Percentiles rank a stretch among this genome's conserved stretches.
phyloP scores from a whole-genome alignment of 2,888 invertebrate species.

The Pemphredon lugubris region DNA sequence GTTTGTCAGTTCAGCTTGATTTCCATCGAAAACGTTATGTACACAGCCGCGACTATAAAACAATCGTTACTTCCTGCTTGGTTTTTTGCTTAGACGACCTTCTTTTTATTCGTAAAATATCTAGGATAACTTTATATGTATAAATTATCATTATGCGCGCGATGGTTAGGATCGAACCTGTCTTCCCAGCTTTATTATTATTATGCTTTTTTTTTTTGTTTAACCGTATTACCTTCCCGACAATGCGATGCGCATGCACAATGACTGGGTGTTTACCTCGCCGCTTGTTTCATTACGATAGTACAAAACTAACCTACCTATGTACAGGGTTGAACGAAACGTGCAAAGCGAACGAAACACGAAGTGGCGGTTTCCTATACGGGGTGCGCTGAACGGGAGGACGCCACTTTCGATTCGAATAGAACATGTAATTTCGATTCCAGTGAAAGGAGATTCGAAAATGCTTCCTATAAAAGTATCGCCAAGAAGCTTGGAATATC shows the following conservation, averaged over 20 bases:
- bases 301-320: constrained; percentile 79
- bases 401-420: background rate
- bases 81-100: constrained; percentile 35
- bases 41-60: constrained; percentile 65
- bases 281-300: constrained; percentile 55
- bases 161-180: constrained; percentile 15
- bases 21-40: constrained; percentile 49
- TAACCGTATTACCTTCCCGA: background rate
- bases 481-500: no score
- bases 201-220: constrained; percentile 8
- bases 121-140: constrained; percentile 50
- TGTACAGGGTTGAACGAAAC: constrained; percentile 74
- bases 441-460: no score
- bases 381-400: background rate
- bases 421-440: background rate
- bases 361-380: constrained; percentile 31
- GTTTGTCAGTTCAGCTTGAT: constrained; percentile 15
- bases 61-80: constrained; percentile 26
- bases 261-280: constrained; percentile 12
- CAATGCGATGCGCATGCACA: constrained; percentile 20
- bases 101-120: constrained; percentile 43
- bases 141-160: constrained; percentile 53
- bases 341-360: constrained; percentile 57
- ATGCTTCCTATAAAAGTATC: no score
- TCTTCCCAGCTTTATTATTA: background rate